phyloP scores from a whole-genome alignment of 2,113 vertebrate genomes.

The Capricornis sumatraensis region DNA sequence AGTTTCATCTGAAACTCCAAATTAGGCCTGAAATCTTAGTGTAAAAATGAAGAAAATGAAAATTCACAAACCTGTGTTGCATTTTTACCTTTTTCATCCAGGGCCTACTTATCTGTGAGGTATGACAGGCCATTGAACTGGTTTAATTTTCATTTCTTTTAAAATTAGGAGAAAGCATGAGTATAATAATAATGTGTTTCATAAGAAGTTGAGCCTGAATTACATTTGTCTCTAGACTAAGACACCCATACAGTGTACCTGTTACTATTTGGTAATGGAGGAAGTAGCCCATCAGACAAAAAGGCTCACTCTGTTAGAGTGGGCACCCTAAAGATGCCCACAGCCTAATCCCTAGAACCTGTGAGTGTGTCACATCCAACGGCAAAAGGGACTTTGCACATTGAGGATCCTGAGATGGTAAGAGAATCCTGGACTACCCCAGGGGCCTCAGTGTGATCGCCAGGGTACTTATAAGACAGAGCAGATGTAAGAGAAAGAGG shows the following conservation, averaged over 20 bases:
- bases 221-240: neutral
- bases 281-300: neutral
- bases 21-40: neutral
- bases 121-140: neutral
- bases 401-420: neutral
- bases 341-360: neutral
- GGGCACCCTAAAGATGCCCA: neutral
- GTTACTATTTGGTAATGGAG: neutral
- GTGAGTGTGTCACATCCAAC: accelerated
- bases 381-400: neutral
- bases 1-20: neutral
- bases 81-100: neutral
- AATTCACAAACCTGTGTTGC: neutral
- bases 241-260: neutral
- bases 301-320: neutral
- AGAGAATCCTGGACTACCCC: neutral
- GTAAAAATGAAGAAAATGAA: neutral
- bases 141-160: neutral
- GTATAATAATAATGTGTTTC: neutral
- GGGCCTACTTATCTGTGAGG: neutral
- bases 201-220: neutral
- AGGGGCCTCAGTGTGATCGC: neutral
- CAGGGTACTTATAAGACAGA: neutral
- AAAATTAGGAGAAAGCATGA: neutral
- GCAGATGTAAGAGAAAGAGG: neutral